Base-by-base conservation (phyloP, 2,888 invertebrate genomes). In the Ametastegia equiseti region DNA sequence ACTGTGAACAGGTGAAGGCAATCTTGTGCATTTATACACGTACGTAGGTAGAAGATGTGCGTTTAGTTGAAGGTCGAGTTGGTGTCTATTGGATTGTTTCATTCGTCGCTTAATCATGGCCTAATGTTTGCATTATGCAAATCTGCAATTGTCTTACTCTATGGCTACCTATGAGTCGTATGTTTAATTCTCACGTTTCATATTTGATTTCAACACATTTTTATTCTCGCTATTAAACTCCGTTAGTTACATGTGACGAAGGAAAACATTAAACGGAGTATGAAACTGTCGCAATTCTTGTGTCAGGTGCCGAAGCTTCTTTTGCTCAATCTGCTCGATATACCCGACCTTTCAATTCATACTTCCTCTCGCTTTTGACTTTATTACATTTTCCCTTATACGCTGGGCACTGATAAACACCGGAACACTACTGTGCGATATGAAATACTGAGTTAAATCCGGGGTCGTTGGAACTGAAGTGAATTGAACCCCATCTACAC, bases 141-240 rank as follows among this genome's bases (percentile, higher is more conserved):
- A 54, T 54, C 9, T 19, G 19, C 23, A 19, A 54, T 50, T 75
- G 75, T 71, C 47, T 47, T 45, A 71, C 7, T 27, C 45, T 71
- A 7, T n/a, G n/a, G n/a, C n/a, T n/a, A 7, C 11, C 15, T 71
- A 45, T 71, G 71, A 45, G 11, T 50, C 75, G 19, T 1, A 4
- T 19, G n/a, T 75, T 75, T 27, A 75, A 75, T 75, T 75, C 54
- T 75, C 50, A 54, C 75, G 54, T 75, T 75, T 50, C 54, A 75
- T 36, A 50, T 33, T 36, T 36, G 36, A 75, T 75, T 71, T 47
- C 30, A 27, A 71, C 45, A 71, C 45, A 30, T 30, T 67, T n/a
- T 39, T 67, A 67, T 67, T 23, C 19, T 0, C 19, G 36, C 39
- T 19, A 67, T 39, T 23, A 67, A 39, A 36, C n/a, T 39, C 39